Conservation (phyloP, 2,797 vertebrate species). For the Myioborus melanocephalus region DNA sequence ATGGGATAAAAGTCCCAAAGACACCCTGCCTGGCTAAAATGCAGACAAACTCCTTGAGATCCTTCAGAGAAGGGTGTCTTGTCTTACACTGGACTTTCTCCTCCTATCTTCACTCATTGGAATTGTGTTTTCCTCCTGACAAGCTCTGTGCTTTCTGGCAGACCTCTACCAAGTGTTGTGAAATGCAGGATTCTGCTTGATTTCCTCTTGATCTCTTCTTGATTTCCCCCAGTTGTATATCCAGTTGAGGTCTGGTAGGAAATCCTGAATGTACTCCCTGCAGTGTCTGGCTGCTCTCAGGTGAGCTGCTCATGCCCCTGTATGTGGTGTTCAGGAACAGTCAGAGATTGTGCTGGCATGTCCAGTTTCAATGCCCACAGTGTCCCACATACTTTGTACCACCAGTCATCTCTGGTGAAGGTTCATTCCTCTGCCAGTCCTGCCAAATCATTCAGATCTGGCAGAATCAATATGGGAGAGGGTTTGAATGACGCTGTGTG, state of each 20-base stretch:
- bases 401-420: not conserved
- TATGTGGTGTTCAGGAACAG: not conserved
- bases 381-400: not conserved
- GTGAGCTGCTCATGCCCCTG: not conserved
- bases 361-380: not conserved
- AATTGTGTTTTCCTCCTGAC: not conserved
- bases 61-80: not conserved
- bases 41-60: not conserved
- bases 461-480: not conserved
- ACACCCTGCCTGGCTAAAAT: not conserved
- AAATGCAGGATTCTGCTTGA: not conserved
- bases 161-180: not conserved
- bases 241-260: rapidly evolving
- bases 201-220: not conserved
- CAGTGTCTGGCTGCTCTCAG: not conserved
- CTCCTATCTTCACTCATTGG: not conserved
- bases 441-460: not conserved
- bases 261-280: not conserved
- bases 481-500: not conserved
- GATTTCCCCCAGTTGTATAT: not conserved
- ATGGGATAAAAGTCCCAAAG: not conserved
- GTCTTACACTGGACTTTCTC: not conserved
- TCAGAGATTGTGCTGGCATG: not conserved
- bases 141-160: not conserved
- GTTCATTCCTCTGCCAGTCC: not conserved